Evolutionary conservation across 2,113 vertebrate species (phyloP), one percentile per base, ranked within the genome.

Genomic region (Nettapus auritus): DNA sequence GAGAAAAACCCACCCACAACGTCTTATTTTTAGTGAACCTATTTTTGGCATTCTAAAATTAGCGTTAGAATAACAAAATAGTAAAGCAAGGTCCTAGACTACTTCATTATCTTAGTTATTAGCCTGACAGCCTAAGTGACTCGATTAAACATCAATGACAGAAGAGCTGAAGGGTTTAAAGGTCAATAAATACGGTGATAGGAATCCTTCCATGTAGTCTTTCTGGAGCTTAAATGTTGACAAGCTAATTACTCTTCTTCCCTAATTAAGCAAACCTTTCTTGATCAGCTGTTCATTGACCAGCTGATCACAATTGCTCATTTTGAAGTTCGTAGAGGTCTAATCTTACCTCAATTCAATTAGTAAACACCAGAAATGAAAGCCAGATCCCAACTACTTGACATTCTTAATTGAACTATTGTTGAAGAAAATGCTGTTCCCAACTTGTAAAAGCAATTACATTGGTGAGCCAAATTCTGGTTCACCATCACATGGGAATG

Each of bases 11-110:
- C 88, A 98, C 98, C 97, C 97, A 96, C 91, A 84, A 62, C 31
- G 96, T 95, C 97, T 96, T 97, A 97, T 98, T 98, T 97, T 98
- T 98, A 98, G 97, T 94, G 94, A 97, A 96, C 86, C 98, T 99
- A 99, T 99, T 99, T 99, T 99, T 99, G 99, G 98, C 97, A 97
- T 98, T 97, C 98, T 98, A 99, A 99, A 99, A 98, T 98, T 98
- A 98, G 98, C 69, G 93, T 97, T 98, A 97, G 96, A 98, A 98
- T 98, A 98, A 97, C 98, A 96, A 87, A 96, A 96, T 93, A 97
- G 98, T 98, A 98, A 99, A 98, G 98, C 96, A 98, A 98, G 98
- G 98, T 97, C 98, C 98, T 98, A 98, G 97, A 97, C 97, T 98
- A 98, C 98, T 98, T 98, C 98, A 98, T 98, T 98, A 98, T 97